Percentiles rank a stretch among this genome's conserved stretches.
phyloP scores from a whole-genome alignment of 2,113 vertebrate species.

The Meles meles region DNA sequence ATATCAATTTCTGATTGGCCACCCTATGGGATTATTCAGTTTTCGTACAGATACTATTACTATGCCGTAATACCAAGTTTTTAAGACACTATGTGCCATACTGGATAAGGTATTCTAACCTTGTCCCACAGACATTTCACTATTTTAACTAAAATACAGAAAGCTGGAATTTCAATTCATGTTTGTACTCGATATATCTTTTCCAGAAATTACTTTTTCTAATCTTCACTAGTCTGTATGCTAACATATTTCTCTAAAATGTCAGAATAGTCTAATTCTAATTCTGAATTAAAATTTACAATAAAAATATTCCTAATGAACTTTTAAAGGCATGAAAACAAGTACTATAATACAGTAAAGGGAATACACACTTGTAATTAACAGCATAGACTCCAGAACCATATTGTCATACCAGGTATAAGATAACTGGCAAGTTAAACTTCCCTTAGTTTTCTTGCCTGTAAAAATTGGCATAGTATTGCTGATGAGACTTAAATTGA shows the following conservation, averaged over 20 bases:
- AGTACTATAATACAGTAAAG: not conserved
- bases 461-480: not conserved
- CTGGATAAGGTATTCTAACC: not conserved
- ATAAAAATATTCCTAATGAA: not conserved
- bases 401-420: not conserved
- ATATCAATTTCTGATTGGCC: not conserved
- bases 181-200: not conserved
- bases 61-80: not conserved
- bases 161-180: not conserved
- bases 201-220: not conserved
- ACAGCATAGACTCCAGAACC: not conserved
- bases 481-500: not conserved
- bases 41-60: not conserved
- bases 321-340: not conserved
- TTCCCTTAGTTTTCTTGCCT: not conserved
- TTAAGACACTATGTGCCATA: not conserved
- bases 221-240: not conserved
- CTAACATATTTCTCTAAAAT: not conserved
- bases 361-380: not conserved
- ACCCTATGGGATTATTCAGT: not conserved
- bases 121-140: not conserved
- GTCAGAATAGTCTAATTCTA: constrained; percentile 21
- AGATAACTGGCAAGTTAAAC: not conserved
- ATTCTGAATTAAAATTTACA: not conserved
- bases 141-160: constrained; percentile 27